These are phyloP conservation scores for Sinocyclocheilus anophthalmus DNA, from an alignment of 2,113 vertebrate genomes.

Conservation along the genomic window DNA sequence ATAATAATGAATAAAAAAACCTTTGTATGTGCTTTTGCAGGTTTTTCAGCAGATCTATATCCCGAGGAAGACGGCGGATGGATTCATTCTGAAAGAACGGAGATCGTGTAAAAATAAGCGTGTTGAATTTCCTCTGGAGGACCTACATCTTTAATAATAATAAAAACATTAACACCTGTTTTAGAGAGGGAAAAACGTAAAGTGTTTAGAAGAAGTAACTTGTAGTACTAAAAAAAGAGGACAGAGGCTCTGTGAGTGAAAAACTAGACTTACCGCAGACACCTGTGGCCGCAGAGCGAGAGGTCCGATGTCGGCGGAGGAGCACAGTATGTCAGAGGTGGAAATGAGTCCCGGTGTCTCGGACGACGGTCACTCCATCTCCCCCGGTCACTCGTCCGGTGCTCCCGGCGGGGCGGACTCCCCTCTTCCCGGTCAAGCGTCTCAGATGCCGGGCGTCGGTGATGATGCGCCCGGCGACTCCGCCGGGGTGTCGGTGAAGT, in stretches of 20 bases:
- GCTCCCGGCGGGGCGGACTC: constrained; percentile 77
- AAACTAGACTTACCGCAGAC: not conserved
- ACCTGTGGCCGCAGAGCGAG: not conserved
- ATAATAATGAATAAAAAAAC: not conserved
- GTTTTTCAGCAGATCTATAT: constrained; percentile 1
- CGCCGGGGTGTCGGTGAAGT: constrained; percentile 62
- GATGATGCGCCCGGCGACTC: constrained; percentile 77
- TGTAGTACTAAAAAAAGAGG: no score
- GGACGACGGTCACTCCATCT: constrained; percentile 90
- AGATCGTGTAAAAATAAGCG: not conserved
- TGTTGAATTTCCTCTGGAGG: not conserved
- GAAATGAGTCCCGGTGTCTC: constrained; percentile 94
- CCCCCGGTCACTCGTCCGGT: constrained; percentile 79
- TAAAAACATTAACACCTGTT: not conserved
- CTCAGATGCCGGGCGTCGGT: constrained; percentile 78
- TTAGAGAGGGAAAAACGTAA: not conserved
- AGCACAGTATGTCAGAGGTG: constrained; percentile 92
- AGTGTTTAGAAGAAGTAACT: no score
- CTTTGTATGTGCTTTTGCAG: not conserved
- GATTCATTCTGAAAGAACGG: not conserved
- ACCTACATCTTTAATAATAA: not conserved
- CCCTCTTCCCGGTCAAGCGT: constrained; percentile 68
- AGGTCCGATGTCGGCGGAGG: constrained; percentile 86
- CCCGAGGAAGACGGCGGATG: constrained; percentile 4
- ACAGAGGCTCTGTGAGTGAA: not conserved